Evolutionary conservation across 2,113 vertebrate species (phyloP).

Genomic region (Sylvietta virens): DNA sequence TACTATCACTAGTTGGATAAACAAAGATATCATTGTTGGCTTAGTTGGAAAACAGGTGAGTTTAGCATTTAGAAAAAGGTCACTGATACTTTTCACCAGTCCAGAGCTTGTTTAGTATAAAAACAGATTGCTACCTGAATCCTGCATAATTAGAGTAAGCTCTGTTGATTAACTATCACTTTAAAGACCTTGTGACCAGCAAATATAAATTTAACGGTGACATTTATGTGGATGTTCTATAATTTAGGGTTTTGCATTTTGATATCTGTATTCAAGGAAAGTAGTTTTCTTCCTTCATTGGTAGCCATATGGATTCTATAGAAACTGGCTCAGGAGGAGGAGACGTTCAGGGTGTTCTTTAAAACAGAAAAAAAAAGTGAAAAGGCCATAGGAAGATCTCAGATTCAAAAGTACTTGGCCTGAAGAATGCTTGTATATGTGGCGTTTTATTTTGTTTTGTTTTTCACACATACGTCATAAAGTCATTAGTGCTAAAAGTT

Average conservation of each 20-base stretch:
- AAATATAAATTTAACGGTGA: background rate
- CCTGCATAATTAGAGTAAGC: background rate
- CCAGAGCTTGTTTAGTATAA: background rate
- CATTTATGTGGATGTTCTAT: background rate
- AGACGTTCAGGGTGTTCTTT: background rate
- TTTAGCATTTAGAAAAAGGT: background rate
- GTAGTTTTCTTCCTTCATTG: background rate
- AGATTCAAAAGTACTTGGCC: background rate
- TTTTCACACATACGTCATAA: fast-evolving
- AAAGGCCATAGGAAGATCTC: background rate
- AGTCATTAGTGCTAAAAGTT: background rate
- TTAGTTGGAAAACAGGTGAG: background rate
- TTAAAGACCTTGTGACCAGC: background rate
- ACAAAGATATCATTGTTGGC: background rate
- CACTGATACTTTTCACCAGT: background rate
- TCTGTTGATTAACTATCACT: background rate
- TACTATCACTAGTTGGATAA: background rate
- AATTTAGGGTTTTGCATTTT: background rate
- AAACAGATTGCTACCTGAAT: background rate
- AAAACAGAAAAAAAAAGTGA: background rate
- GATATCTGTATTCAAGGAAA: background rate
- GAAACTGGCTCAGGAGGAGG: background rate
- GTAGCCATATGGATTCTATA: background rate
- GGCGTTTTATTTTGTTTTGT: background rate
- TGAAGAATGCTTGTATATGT: background rate